phyloP scores from a whole-genome alignment of 2,113 vertebrate genomes.

The Toxotes jaculatrix region DNA sequence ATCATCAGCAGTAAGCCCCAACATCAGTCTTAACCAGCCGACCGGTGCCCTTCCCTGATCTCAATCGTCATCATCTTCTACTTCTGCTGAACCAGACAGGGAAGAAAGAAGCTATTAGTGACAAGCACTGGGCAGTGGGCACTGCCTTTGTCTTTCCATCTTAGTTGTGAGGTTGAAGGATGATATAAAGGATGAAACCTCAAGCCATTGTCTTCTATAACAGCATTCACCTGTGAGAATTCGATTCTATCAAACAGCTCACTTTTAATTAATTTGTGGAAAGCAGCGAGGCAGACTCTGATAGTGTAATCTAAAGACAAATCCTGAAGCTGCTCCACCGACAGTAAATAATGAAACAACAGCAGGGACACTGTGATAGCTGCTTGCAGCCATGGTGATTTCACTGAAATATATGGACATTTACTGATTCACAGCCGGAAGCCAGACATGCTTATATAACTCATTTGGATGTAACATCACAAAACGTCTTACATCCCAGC shows the following conservation, averaged over 20 bases:
- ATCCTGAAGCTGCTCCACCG: slow-evolving; percentile 14
- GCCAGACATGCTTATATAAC: neutral
- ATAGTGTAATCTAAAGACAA: slow-evolving; percentile 18
- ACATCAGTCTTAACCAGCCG: neutral
- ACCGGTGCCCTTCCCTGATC: neutral
- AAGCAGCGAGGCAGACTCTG: neutral
- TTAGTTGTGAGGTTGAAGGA: slow-evolving; percentile 3
- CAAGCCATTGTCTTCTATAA: neutral
- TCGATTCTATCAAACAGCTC: neutral
- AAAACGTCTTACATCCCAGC: neutral
- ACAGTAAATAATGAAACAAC: slow-evolving; percentile 10
- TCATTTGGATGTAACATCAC: slow-evolving; percentile 9
- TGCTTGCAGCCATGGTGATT: slow-evolving; percentile 11
- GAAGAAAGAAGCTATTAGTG: neutral
- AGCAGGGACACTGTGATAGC: slow-evolving; percentile 1
- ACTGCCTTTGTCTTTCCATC: neutral
- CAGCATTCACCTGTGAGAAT: slow-evolving; percentile 16
- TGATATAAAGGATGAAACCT: neutral
- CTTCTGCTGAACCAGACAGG: neutral
- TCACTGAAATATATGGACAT: slow-evolving; percentile 5
- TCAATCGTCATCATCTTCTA: neutral
- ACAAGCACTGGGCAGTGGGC: neutral
- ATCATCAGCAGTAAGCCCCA: neutral
- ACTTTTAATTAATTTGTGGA: slow-evolving; percentile 14
- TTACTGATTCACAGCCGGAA: slow-evolving; percentile 17